Evolutionary conservation across 2,113 vertebrate species (phyloP).

Genomic region (Campylomormyrus numenius): DNA sequence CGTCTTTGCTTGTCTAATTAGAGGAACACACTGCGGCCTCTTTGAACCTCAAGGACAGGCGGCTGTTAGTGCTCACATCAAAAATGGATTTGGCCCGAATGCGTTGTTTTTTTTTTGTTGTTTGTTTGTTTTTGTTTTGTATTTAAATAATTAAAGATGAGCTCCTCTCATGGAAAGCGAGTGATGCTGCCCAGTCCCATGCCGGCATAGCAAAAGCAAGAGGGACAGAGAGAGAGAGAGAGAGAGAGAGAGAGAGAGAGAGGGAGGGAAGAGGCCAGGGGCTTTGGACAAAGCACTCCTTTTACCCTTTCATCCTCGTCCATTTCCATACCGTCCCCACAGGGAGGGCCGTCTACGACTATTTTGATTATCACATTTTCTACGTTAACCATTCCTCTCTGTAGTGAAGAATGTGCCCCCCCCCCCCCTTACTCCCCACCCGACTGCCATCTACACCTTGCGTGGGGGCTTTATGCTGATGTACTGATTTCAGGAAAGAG

Average conservation of each 20-base stretch:
- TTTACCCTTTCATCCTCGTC: not conserved
- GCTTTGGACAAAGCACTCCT: not conserved
- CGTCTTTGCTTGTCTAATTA: conserved; percentile 75
- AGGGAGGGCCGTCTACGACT: not conserved
- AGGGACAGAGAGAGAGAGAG: not conserved
- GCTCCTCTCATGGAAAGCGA: conserved; percentile 56
- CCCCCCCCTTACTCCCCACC: not conserved
- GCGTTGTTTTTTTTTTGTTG: conserved; percentile 67
- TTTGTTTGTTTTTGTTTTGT: conserved; percentile 56
- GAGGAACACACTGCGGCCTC: conserved; percentile 68
- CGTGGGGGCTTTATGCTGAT: not conserved
- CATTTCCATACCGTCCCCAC: not conserved
- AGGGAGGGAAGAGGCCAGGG: not conserved
- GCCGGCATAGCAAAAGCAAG: not conserved
- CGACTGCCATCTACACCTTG: not conserved
- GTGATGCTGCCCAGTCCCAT: not conserved
- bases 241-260: not conserved
- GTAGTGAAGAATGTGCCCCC: not conserved
- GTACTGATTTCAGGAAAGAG: not conserved
- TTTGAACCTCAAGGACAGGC: conserved; percentile 90
- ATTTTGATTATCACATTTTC: conserved; percentile 3
- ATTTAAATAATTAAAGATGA: conserved; percentile 74
- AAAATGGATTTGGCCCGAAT: conserved; percentile 78
- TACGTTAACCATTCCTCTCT: not conserved
- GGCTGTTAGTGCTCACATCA: conserved; percentile 77